These are phyloP conservation scores for Poeciliopsis presidionis DNA, from an alignment of 2,797 vertebrate genomes.

Conservation along the genomic window DNA sequence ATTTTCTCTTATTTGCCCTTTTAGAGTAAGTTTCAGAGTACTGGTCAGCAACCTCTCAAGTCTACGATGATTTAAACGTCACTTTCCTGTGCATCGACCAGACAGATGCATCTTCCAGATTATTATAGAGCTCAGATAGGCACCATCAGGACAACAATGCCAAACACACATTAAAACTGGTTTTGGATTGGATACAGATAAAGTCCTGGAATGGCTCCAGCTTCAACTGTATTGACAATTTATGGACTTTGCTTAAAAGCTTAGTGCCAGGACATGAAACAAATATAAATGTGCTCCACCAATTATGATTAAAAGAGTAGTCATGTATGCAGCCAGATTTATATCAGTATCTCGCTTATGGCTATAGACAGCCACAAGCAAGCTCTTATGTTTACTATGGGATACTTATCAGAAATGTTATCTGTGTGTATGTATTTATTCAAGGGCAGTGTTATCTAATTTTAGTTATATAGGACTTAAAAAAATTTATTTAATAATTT, in stretches of 20 bases:
- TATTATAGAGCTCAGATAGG: not conserved
- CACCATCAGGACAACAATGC: not conserved
- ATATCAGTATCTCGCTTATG: not conserved
- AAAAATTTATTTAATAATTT: too few species aligned
- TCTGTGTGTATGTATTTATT: not conserved
- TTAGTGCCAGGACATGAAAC: not conserved
- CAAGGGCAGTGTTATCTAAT: too few species aligned
- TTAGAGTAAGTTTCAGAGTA: not conserved
- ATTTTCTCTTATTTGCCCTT: not conserved
- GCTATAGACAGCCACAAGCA: not conserved
- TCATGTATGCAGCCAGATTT: not conserved
- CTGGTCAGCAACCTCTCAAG: not conserved
- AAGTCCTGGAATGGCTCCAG: not conserved
- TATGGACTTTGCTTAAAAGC: not conserved
- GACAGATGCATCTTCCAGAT: not conserved
- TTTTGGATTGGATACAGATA: not conserved
- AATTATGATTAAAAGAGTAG: slow-evolving; percentile 1
- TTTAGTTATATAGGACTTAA: too few species aligned
- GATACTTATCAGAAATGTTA: not conserved
- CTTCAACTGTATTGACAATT: not conserved
- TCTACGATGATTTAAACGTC: not conserved
- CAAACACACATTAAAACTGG: not conserved
- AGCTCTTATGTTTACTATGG: not conserved
- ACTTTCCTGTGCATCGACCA: not conserved
- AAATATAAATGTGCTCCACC: not conserved